Evolutionary conservation across 2,888 invertebrate species (phyloP).

Genomic region (Allophyes oxyacanthae): DNA sequence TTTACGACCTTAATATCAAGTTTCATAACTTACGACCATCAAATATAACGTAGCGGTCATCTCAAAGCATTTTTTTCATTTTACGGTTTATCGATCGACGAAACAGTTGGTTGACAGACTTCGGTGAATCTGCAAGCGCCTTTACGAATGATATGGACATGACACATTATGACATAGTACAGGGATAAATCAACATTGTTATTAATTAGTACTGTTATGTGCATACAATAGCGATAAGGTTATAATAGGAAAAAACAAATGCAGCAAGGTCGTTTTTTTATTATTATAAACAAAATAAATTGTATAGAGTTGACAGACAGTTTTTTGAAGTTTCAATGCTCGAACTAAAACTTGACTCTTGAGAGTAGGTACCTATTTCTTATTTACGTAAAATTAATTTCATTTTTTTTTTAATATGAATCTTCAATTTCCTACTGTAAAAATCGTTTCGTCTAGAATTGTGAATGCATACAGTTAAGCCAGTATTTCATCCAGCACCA

Average conservation of each 20-base stretch:
- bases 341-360: too few relatives aligned
- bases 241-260: constrained; percentile 37
- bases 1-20: constrained; percentile 29
- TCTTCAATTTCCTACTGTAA: too few relatives aligned
- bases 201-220: constrained; percentile 38
- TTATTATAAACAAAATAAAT: neutral
- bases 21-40: constrained; percentile 17
- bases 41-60: constrained; percentile 23
- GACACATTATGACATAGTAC: constrained; percentile 44
- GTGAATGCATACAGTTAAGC: too few relatives aligned
- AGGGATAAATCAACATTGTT: constrained; percentile 46
- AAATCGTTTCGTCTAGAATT: too few relatives aligned
- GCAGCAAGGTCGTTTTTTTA: constrained; percentile 12
- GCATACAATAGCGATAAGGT: constrained; percentile 17
- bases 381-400: too few relatives aligned
- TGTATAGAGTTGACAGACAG: too few relatives aligned
- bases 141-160: constrained; percentile 27
- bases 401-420: too few relatives aligned
- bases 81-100: constrained; percentile 4
- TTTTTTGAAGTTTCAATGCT: too few relatives aligned
- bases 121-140: constrained; percentile 11
- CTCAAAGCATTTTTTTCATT: constrained; percentile 35
- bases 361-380: too few relatives aligned
- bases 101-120: constrained; percentile 2
- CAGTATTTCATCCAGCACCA: too few relatives aligned